A percentile compares a stretch with the other conserved stretches of the same genome.
Evolutionary conservation across 2,888 invertebrate genomes (phyloP).

Genomic region (Philhelius pedissequus): DNA sequence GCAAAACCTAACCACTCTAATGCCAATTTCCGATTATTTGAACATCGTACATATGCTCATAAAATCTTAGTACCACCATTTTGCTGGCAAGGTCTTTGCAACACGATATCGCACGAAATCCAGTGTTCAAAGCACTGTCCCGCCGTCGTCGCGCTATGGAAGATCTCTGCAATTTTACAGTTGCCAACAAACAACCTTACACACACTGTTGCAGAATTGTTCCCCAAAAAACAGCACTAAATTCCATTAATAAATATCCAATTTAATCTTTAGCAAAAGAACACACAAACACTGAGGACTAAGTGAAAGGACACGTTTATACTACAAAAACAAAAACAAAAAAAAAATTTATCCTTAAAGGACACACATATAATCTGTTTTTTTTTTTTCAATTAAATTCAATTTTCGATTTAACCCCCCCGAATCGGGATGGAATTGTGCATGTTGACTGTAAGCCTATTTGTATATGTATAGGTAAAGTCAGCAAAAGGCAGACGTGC

Average conservation of each 20-base stretch:
- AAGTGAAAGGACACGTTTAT: slow-evolving; percentile 11
- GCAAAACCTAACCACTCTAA: slow-evolving; percentile 32
- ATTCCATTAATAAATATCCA: slow-evolving; percentile 59
- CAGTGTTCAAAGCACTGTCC: background rate
- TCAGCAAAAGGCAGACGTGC: background rate
- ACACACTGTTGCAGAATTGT: background rate
- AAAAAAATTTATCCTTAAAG: slow-evolving; percentile 19
- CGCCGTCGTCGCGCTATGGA: background rate
- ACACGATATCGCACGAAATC: background rate
- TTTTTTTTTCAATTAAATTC: slow-evolving; percentile 61
- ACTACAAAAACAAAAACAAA: background rate
- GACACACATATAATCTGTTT: slow-evolving; percentile 27
- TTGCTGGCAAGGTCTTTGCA: background rate
- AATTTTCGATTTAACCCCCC: slow-evolving; percentile 39
- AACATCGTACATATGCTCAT: slow-evolving; percentile 41
- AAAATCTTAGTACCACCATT: slow-evolving; percentile 36
- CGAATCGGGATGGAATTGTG: background rate
- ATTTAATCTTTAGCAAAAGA: slow-evolving; percentile 51
- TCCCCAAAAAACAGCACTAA: background rate
- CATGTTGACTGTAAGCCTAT: slow-evolving; percentile 30
- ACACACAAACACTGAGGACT: background rate
- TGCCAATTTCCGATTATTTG: slow-evolving; percentile 52
- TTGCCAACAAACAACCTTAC: slow-evolving; percentile 34
- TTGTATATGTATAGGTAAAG: background rate
- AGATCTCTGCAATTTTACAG: background rate